phyloP scores from a whole-genome alignment of 2,888 invertebrate genomes.

The Cheilosia scutellata region DNA sequence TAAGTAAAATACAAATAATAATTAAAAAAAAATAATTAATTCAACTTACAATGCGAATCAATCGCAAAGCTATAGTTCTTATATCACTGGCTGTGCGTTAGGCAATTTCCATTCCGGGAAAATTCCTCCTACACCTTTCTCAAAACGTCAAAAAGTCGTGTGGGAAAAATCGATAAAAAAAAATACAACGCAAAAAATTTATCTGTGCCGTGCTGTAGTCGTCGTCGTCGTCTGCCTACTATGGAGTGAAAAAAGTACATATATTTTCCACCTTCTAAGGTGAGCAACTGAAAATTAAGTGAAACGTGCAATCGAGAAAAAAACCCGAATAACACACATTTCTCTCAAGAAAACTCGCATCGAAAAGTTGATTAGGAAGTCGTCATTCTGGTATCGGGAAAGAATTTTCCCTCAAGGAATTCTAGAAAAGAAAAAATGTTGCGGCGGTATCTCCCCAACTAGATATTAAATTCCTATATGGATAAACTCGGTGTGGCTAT shows the following conservation, averaged over 20 bases:
- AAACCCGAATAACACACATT: slow-evolving; percentile 7
- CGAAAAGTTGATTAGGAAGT: slow-evolving; percentile 4
- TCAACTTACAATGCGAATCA: slow-evolving; percentile 5
- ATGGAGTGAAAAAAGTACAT: slow-evolving; percentile 62
- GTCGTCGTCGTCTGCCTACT: slow-evolving; percentile 35
- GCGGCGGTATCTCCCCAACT: slow-evolving; percentile 66
- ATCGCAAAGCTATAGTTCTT: slow-evolving; percentile 10
- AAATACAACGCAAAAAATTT: slow-evolving; percentile 71
- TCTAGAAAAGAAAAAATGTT: slow-evolving; percentile 52
- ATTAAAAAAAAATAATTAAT: slow-evolving; percentile 18
- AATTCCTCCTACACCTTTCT: slow-evolving; percentile 34
- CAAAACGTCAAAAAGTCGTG: slow-evolving; percentile 64
- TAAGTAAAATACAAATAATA: slow-evolving; percentile 75
- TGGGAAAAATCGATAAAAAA: slow-evolving; percentile 70
- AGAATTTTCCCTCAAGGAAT: slow-evolving; percentile 53
- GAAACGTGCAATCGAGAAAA: slow-evolving; percentile 45
- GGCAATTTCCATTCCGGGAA: slow-evolving; percentile 17
- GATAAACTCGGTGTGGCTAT: slow-evolving; percentile 61
- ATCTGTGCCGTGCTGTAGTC: slow-evolving; percentile 27
- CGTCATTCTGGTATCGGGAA: slow-evolving; percentile 10
- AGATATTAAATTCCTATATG: slow-evolving; percentile 74
- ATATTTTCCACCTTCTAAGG: slow-evolving; percentile 45
- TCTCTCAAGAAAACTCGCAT: background rate
- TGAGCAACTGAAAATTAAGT: slow-evolving; percentile 48
- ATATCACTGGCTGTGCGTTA: slow-evolving; percentile 6